These are phyloP conservation scores for Luehdorfia chinensis DNA, from an alignment of 1,140 invertebrate species.

Conservation along the genomic window DNA sequence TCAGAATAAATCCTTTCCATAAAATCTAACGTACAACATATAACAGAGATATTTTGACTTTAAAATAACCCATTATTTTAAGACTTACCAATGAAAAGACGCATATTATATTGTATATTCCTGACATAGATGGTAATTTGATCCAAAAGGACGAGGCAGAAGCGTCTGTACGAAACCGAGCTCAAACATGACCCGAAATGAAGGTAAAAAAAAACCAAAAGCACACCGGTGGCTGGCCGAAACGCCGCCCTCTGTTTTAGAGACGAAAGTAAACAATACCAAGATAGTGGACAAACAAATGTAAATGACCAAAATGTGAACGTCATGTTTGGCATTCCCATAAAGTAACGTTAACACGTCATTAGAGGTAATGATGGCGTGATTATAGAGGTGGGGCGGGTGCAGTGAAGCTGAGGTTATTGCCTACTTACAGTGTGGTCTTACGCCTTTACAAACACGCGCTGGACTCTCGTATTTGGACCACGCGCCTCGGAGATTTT, in stretches of 20 bases:
- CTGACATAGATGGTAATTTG: conserved; percentile 8
- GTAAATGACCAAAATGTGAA: conserved; percentile 76
- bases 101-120: too few relatives aligned
- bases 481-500: conserved; percentile 45
- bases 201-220: conserved; percentile 41
- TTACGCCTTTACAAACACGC: conserved; percentile 62
- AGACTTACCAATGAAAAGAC: too few relatives aligned
- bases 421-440: conserved; percentile 71
- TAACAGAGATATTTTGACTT: too few relatives aligned
- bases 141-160: conserved; percentile 22
- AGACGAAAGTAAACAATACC: conserved; percentile 65
- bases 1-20: too few relatives aligned
- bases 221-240: conserved; percentile 56
- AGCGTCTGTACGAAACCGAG: conserved; percentile 28
- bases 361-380: conserved; percentile 76
- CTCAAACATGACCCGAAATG: conserved; percentile 47
- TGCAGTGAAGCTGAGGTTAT: conserved; percentile 59
- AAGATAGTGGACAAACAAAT: conserved; percentile 75
- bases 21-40: too few relatives aligned
- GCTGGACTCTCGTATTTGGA: conserved; percentile 41
- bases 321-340: conserved; percentile 76
- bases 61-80: too few relatives aligned
- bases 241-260: conserved; percentile 74
- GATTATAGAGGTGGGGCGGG: conserved; percentile 64
- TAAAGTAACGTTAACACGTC: conserved; percentile 76